Conservation (phyloP, 2,113 vertebrate species). For the Sylvietta virens region DNA sequence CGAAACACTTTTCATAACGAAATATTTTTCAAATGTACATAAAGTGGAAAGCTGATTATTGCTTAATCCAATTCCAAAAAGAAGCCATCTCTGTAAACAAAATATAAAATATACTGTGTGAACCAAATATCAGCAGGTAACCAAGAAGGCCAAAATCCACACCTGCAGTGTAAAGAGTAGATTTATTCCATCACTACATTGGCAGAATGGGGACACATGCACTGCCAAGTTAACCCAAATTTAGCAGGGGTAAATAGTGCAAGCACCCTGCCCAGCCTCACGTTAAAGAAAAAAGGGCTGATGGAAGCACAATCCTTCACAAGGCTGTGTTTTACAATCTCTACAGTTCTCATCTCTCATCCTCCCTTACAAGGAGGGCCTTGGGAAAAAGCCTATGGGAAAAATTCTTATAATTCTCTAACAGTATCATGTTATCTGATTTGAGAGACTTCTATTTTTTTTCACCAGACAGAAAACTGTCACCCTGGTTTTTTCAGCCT, state of each 20-base stretch:
- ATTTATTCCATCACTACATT: not conserved
- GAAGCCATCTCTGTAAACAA: not conserved
- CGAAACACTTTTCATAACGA: not conserved
- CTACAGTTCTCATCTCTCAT: not conserved
- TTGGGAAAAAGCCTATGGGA: not conserved
- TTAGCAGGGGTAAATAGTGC: not conserved
- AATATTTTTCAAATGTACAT: not conserved
- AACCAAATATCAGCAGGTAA: not conserved
- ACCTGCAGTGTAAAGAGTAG: not conserved
- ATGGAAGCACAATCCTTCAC: not conserved
- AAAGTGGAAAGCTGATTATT: not conserved
- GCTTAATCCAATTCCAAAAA: not conserved
- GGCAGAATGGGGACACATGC: not conserved
- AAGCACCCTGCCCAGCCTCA: too few species aligned
- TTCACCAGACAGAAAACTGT: not conserved
- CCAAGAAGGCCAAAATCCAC: not conserved
- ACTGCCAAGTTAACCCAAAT: not conserved
- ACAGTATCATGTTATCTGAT: not conserved
- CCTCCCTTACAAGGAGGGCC: not conserved
- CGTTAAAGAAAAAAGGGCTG: rapidly evolving
- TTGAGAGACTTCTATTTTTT: not conserved
- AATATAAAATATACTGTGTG: not conserved
- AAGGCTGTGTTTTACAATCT: not conserved
- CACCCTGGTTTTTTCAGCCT: too few species aligned
- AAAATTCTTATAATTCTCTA: not conserved